These are phyloP conservation scores for Sesamia nonagrioides DNA, from an alignment of 1,140 invertebrate species.

Conservation along the genomic window DNA sequence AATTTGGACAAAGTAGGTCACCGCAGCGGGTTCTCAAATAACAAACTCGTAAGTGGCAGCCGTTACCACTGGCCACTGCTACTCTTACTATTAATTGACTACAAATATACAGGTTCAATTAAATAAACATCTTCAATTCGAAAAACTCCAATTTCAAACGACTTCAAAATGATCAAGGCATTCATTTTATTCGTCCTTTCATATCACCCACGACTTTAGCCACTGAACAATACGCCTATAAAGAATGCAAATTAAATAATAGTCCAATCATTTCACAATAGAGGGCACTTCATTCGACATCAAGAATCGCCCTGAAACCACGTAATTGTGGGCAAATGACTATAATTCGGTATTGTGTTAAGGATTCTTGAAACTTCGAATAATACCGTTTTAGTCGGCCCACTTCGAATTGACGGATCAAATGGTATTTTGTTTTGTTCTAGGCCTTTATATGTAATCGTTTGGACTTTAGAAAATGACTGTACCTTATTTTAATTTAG, in stretches of 20 bases:
- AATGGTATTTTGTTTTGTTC: neutral
- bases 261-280: conserved; percentile 44
- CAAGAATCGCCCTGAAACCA: conserved; percentile 34
- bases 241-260: conserved; percentile 46
- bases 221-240: conserved; percentile 8
- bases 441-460: neutral
- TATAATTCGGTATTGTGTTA: conserved; percentile 49
- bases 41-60: too few relatives aligned
- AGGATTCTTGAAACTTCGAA: conserved; percentile 33
- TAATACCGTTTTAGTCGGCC: conserved; percentile 19
- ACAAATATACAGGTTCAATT: neutral
- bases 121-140: neutral
- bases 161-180: neutral
- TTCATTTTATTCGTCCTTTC: neutral
- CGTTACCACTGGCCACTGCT: too few relatives aligned
- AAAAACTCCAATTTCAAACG: neutral
- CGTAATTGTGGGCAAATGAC: conserved; percentile 44
- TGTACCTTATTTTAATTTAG: neutral
- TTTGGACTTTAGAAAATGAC: neutral
- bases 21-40: too few relatives aligned
- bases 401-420: conserved; percentile 17
- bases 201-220: neutral
- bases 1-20: too few relatives aligned
- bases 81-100: neutral
- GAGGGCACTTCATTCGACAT: conserved; percentile 14